A percentile compares a stretch with the other conserved stretches of the same genome.
Conservation (phyloP, 2,888 invertebrate species). For the Iphiclides podalirius region DNA sequence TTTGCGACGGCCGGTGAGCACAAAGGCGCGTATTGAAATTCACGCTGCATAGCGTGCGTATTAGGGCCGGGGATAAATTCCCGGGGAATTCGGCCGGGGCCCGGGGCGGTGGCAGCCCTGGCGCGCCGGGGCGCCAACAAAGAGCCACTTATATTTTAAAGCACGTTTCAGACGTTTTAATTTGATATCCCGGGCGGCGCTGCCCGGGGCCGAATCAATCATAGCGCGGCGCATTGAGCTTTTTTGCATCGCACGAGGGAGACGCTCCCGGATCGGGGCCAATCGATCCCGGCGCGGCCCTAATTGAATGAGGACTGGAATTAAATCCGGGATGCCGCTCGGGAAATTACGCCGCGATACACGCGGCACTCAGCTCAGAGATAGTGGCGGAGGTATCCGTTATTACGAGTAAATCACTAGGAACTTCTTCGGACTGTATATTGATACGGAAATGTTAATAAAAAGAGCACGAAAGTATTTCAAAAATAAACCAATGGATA, state of each 20-base stretch:
- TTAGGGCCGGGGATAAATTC: slow-evolving; percentile 16
- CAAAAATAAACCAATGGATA: no score
- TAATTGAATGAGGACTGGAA: neutral
- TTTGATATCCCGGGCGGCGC: slow-evolving; percentile 32
- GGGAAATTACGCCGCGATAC: neutral
- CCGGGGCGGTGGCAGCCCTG: slow-evolving; percentile 12
- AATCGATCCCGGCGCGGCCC: neutral
- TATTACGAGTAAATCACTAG: no score
- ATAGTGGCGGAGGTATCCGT: no score
- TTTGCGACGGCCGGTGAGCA: neutral
- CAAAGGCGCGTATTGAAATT: slow-evolving; percentile 8
- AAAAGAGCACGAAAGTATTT: no score
- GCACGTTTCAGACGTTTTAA: slow-evolving; percentile 42
- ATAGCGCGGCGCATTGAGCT: slow-evolving; percentile 3
- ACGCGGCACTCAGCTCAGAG: no score
- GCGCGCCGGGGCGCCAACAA: slow-evolving; percentile 11
- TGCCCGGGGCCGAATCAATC: slow-evolving; percentile 19
- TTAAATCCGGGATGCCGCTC: no score
- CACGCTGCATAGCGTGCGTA: slow-evolving; percentile 15
- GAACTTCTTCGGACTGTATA: no score
- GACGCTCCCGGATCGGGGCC: neutral
- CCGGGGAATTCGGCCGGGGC: slow-evolving; percentile 10
- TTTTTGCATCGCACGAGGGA: slow-evolving; percentile 8
- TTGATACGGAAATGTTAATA: no score
- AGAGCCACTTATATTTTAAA: slow-evolving; percentile 39